These are phyloP conservation scores for Xanthia togata DNA, from an alignment of 2,888 invertebrate species.

Conservation along the genomic window DNA sequence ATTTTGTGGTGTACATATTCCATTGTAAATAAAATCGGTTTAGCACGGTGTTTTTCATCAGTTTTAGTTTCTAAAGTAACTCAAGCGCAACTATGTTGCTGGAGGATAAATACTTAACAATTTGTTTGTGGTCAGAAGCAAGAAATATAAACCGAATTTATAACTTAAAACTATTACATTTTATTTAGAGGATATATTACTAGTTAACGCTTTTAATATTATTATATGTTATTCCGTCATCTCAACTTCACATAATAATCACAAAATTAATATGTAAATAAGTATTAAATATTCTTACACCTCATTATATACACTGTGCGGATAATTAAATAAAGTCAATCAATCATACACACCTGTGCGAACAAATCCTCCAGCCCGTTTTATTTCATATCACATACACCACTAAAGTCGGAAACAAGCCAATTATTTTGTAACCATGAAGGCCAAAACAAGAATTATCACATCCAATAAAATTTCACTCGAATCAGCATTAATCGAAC, in stretches of 20 bases:
- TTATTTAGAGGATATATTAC: background rate
- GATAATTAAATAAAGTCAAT: constrained; percentile 14
- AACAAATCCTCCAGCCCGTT: constrained; percentile 33
- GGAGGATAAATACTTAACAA: background rate
- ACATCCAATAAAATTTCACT: constrained; percentile 61
- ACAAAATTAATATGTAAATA: constrained; percentile 29
- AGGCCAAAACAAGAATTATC: constrained; percentile 47
- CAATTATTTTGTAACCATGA: constrained; percentile 55
- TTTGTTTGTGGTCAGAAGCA: constrained; percentile 6
- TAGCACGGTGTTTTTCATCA: background rate
- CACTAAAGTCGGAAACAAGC: constrained; percentile 21
- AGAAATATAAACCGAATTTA: background rate
- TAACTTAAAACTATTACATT: background rate
- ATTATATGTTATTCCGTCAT: constrained; percentile 5
- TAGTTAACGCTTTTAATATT: background rate
- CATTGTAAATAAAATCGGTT: background rate
- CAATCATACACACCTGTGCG: constrained; percentile 56
- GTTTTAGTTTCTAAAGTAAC: background rate
- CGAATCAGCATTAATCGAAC: constrained; percentile 10
- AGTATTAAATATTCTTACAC: background rate
- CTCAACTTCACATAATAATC: constrained; percentile 18
- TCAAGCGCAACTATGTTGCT: background rate
- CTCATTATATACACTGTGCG: background rate
- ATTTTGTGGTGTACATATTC: background rate
- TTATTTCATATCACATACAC: constrained; percentile 40